Percentiles rank a stretch among this genome's conserved stretches.
Conservation (phyloP, 2,113 vertebrate species). For the Pyrgilauda ruficollis region DNA sequence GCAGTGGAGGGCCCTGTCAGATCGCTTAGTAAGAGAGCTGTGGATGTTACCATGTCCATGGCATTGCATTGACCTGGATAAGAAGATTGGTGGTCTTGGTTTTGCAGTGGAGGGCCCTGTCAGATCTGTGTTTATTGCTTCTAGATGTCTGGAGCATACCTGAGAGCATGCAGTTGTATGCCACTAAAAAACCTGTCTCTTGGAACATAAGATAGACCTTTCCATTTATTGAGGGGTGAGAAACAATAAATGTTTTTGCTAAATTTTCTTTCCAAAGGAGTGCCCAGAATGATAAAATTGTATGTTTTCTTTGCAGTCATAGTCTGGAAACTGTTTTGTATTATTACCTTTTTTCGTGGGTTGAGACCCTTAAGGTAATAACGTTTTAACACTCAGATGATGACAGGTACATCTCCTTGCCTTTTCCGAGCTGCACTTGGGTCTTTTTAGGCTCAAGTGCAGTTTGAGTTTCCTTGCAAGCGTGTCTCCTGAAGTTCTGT, state of each 20-base stretch:
- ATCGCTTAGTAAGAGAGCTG: too few relatives aligned
- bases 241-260: not conserved
- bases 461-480: not conserved
- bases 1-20: not conserved
- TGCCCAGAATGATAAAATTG: not conserved
- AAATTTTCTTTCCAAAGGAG: not conserved
- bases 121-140: not conserved
- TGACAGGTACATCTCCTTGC: not conserved
- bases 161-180: not conserved
- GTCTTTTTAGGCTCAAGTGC: not conserved
- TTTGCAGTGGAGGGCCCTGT: not conserved
- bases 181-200: not conserved
- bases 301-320: not conserved
- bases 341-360: not conserved
- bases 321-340: not conserved
- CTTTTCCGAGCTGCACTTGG: not conserved
- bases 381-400: not conserved
- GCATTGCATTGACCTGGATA: not conserved
- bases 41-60: too few relatives aligned
- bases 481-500: fast-evolving
- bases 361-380: not conserved
- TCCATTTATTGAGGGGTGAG: not conserved
- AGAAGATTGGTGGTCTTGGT: not conserved
- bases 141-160: not conserved
- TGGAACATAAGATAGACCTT: not conserved